Percentiles rank a stretch among this genome's conserved stretches.
Evolutionary conservation across 2,888 invertebrate species (phyloP).

Genomic region (Drosophila meridionalis): DNA sequence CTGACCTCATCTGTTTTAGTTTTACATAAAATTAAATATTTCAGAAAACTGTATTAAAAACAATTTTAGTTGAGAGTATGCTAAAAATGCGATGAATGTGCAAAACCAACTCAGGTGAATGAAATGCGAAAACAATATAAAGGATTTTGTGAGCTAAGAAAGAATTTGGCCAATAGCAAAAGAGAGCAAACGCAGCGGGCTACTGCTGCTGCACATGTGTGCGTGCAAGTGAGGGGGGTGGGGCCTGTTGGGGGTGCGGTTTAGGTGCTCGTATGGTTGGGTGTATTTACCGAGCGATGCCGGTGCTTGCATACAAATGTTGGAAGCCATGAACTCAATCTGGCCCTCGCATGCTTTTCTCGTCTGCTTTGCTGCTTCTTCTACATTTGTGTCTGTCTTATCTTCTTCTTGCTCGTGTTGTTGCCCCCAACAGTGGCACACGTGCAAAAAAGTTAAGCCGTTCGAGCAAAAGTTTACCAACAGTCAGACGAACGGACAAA

Average conservation of each 20-base stretch:
- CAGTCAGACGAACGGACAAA: conserved; percentile 25
- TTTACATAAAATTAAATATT: background rate
- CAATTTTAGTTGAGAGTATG: conserved; percentile 1
- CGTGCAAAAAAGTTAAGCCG: conserved; percentile 78
- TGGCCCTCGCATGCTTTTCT: conserved; percentile 14
- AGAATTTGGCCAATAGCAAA: conserved; percentile 48
- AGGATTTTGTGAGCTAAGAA: conserved; percentile 53
- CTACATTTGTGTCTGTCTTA: conserved; percentile 1
- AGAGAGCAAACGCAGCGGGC: conserved; percentile 26
- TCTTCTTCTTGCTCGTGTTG: conserved; percentile 4
- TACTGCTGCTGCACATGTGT: conserved; percentile 28
- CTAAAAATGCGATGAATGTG: conserved; percentile 24
- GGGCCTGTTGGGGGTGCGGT: background rate
- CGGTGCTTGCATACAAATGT: conserved; percentile 52
- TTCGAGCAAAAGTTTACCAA: conserved; percentile 64
- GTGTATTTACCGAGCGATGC: conserved; percentile 36
- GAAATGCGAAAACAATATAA: conserved; percentile 68
- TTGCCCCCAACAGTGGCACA: conserved; percentile 53
- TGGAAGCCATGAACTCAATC: conserved; percentile 17
- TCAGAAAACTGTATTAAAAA: background rate
- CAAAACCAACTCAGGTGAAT: conserved; percentile 26
- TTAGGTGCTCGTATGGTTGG: conserved; percentile 9
- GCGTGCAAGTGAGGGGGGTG: conserved; percentile 1
- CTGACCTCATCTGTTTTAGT: background rate
- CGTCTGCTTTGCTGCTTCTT: background rate